phyloP scores from a whole-genome alignment of 1,140 invertebrate species.

The Neelides sp. region DNA sequence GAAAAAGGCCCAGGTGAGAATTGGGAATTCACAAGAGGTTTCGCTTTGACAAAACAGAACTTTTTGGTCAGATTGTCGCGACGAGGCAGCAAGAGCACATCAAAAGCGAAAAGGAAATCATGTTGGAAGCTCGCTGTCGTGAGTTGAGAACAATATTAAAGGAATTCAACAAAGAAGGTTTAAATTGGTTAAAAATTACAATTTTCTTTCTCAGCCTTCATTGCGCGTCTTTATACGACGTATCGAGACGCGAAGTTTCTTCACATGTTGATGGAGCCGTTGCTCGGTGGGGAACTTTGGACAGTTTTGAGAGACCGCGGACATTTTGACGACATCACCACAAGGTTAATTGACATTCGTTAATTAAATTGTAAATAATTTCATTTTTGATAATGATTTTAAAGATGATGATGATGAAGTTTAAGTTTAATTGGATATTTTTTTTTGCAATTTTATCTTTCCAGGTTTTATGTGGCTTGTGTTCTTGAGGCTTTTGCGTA shows the following conservation, averaged over 20 bases:
- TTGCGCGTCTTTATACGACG: constrained; percentile 72
- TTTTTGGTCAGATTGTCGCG: constrained; percentile 64
- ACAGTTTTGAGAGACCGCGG: constrained; percentile 69
- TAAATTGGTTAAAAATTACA: no score
- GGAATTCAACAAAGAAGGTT: no score
- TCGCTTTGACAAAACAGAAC: no score
- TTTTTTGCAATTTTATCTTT: neutral
- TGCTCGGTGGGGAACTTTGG: constrained; percentile 95
- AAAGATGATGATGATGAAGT: constrained; percentile 1
- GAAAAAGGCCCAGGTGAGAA: constrained; percentile 72
- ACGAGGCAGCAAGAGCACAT: constrained; percentile 88
- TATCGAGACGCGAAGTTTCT: constrained; percentile 90
- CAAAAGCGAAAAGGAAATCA: constrained; percentile 82
- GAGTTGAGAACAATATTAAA: no score
- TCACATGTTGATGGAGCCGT: constrained; percentile 93
- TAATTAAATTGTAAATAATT: no score
- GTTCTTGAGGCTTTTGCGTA: constrained; percentile 86
- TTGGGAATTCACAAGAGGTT: no score
- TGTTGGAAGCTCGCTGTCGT: no score
- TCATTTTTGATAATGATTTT: neutral
- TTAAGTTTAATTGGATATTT: neutral
- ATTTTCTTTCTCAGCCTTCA: constrained; percentile 73
- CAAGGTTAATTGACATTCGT: constrained; percentile 38
- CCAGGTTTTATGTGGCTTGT: constrained; percentile 72
- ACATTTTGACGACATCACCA: constrained; percentile 69